Percentiles rank a stretch among this genome's conserved stretches.
Conservation (phyloP, 2,113 vertebrate genomes). For the Nothoprocta pentlandii region DNA sequence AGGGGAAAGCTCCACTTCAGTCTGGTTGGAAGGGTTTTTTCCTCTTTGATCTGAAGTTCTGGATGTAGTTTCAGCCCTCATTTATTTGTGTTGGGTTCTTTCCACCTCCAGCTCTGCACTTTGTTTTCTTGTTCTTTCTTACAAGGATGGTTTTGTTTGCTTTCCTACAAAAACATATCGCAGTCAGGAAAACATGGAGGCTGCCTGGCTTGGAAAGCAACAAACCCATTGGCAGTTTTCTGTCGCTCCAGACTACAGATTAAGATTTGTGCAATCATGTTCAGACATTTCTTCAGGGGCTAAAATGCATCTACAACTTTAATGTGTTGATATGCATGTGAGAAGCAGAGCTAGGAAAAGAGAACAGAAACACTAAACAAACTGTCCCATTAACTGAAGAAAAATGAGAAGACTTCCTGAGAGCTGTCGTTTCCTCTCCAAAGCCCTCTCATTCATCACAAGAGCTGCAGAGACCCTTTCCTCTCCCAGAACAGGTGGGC, state of each 20-base stretch:
- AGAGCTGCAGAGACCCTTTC: neutral
- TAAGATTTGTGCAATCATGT: neutral
- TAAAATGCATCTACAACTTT: neutral
- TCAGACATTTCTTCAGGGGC: neutral
- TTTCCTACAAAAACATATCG: slow-evolving; percentile 36
- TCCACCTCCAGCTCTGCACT: neutral
- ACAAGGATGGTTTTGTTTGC: slow-evolving; percentile 8
- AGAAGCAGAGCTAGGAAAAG: neutral
- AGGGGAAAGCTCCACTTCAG: neutral
- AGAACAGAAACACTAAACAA: neutral
- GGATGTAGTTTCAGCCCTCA: neutral
- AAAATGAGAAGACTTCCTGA: neutral
- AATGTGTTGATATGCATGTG: neutral
- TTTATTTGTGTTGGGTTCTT: slow-evolving; percentile 41
- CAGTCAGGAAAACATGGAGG: neutral
- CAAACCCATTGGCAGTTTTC: neutral
- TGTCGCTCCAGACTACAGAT: accelerated
- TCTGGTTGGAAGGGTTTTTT: neutral
- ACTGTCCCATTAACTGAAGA: neutral
- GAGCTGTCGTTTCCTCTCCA: neutral
- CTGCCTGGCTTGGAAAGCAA: neutral
- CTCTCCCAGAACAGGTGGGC: neutral
- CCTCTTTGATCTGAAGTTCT: neutral
- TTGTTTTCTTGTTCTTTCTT: slow-evolving; percentile 31
- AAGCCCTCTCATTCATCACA: neutral